Evolutionary conservation across 2,113 vertebrate species (phyloP).

Genomic region (Bujurquina vittata): DNA sequence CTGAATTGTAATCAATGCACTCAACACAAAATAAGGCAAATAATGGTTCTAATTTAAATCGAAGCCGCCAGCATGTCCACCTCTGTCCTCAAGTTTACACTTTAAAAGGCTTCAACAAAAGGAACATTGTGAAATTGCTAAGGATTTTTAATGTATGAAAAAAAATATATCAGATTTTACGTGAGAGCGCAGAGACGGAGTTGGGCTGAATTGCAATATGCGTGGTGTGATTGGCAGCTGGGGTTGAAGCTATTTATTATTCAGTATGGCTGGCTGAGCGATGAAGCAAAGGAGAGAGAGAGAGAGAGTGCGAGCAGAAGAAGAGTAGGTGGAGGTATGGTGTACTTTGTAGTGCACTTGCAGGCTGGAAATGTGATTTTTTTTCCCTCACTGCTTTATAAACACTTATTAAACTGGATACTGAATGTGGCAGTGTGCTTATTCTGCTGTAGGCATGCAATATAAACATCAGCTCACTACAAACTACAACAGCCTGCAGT

Average conservation of each 20-base stretch:
- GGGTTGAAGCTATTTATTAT: conserved; percentile 75
- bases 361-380: conserved; percentile 40
- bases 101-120: background rate
- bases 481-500: background rate
- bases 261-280: conserved; percentile 61
- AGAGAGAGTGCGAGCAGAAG: conserved; percentile 41
- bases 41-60: background rate
- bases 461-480: background rate
- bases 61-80: background rate
- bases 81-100: background rate
- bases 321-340: conserved; percentile 58
- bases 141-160: conserved; percentile 15
- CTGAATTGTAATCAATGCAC: background rate
- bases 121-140: background rate
- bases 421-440: conserved; percentile 6
- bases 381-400: background rate
- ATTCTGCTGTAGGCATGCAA: background rate
- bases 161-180: conserved; percentile 20
- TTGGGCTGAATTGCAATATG: conserved; percentile 62
- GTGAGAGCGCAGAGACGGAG: conserved; percentile 42
- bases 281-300: conserved; percentile 24
- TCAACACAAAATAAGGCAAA: background rate
- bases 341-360: conserved; percentile 44
- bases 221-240: conserved; percentile 69
- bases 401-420: conserved; percentile 13